Evolutionary conservation across 1,140 invertebrate species (phyloP), one percentile per base, ranked within the genome.

Genomic region (Drosophila willistoni): DNA sequence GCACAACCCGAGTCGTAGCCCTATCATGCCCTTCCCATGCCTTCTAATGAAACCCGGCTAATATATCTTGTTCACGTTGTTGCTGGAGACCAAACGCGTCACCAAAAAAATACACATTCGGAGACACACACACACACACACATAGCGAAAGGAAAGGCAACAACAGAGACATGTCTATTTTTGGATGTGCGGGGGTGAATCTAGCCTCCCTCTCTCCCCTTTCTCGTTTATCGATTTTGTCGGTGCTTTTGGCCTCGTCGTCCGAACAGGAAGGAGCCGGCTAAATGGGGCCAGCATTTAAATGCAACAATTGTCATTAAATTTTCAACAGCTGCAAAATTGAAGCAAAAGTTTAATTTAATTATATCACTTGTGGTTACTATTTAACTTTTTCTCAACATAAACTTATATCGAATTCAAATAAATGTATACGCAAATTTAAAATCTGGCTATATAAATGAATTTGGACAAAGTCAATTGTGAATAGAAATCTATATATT

Each of bases 221-320:
- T 51, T 19, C 19, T 60, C 62, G 33, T 66, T 73, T 78, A 87
- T 86, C 76, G 83, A 87, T 87, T 86, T 73, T 82, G 69, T 82
- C 68, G 81, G 68, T 36, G 54, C 64, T 62, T 44, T 51, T 61
- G 25, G 60, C 56, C 47, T 7, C 3, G 64, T 29, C 41, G 54
- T 54, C 12, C 59, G 36, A 22, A 59, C 41, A 34, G 33, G 17
- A 51, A 68, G 68, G 36, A 64, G 56, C 68, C 47, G 42, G 7
- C 64, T 47, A 86, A 79, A 76, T 85, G 82, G 78, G 66, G 47
- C 81, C 17, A 81, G 41, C 82, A 79, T 87, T 86, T 86, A 82
- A 86, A 86, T 86, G 83, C 82, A 87, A 86, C 83, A 86, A 86
- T 86, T 86, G 79, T 73, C 83, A 86, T 86, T 87, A 64, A 82